These are phyloP conservation scores for Chionodraco myersi DNA, from an alignment of 2,113 vertebrate species.

Conservation along the genomic window DNA sequence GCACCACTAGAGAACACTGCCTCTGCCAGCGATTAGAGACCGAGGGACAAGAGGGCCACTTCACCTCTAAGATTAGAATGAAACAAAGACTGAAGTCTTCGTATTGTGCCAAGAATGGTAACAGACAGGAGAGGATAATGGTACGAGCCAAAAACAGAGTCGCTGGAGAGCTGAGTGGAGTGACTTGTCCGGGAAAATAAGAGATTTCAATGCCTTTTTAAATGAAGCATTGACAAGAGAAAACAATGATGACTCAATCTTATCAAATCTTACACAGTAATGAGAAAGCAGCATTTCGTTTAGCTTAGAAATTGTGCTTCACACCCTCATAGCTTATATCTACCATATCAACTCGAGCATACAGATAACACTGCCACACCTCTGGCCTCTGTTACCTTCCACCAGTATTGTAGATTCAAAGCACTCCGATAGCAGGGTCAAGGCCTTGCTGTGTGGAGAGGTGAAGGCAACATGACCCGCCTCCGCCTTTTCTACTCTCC, in stretches of 20 bases:
- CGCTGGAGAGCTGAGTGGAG: slow-evolving; percentile 47
- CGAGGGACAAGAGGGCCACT: slow-evolving; percentile 74
- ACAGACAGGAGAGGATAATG: slow-evolving; percentile 43
- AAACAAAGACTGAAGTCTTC: slow-evolving; percentile 74
- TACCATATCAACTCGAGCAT: slow-evolving; percentile 39
- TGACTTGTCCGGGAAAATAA: slow-evolving; percentile 47
- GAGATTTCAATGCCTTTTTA: slow-evolving; percentile 11
- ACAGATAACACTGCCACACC: slow-evolving; percentile 47
- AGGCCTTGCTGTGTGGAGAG: slow-evolving; percentile 63
- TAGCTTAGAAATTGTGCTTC: slow-evolving; percentile 21
- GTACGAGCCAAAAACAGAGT: slow-evolving; percentile 54
- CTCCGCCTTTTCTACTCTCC: slow-evolving; percentile 48
- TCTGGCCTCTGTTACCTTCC: slow-evolving; percentile 54
- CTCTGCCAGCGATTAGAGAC: slow-evolving; percentile 74
- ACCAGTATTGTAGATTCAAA: slow-evolving; percentile 56
- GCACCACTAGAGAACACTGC: slow-evolving; percentile 71
- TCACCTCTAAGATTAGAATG: slow-evolving; percentile 73
- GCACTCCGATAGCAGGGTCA: slow-evolving; percentile 59
- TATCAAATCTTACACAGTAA: neutral
- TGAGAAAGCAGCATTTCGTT: neutral
- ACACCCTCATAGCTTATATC: slow-evolving; percentile 15
- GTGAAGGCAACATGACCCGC: slow-evolving; percentile 72
- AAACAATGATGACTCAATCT: slow-evolving; percentile 15
- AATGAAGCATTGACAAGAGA: slow-evolving; percentile 7
- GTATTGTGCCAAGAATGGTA: slow-evolving; percentile 68